Base-by-base conservation (phyloP, 2,888 invertebrate species). In the Acrocyrtus sp. region DNA sequence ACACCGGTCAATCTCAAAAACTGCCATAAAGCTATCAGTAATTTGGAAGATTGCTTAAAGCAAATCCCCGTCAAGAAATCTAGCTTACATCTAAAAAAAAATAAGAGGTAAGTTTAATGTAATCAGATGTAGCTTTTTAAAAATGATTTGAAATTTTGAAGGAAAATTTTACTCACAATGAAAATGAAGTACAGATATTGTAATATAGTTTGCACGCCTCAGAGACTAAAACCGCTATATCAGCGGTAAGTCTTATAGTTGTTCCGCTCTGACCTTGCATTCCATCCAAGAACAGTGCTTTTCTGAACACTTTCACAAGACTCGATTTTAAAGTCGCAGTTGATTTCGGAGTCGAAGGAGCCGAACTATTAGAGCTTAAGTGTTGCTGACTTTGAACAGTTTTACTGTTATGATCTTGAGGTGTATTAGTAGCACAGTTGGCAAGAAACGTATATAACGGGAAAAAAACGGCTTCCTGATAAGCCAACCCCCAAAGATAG, bases 401-500 rank as follows among this genome's bases (percentile, higher is more conserved):
- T 15, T 50, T 50, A 21, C 51, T 47, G 29, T 21, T 3, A 10
- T 47, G 63, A 19, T 62, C 67, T 12, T 61, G 22, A 26, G 57
- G 24, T 8, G 50, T 24, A 15, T n/a, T 60, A 4, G 60, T n/a
- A 21, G 68, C 75, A 56, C 65, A 76, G 29, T 72, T 67, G 4
- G 72, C 56, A 21, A 73, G 45, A 67, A 73, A 73, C 2, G 66
- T 74, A 43, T 72, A 78, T 21, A 80, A 39, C 4, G 78, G 75
- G 34, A 70, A 60, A 57, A 80, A 80, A 15, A 78, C 74, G 3
- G 78, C 77, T 72, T 80, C 74, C 45, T 78, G 77, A 58, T 78
- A 80, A 1, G 82, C 82, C 27, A 83, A 84, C 76, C 85, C 90
- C 93, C 94, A 94, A 5, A 94, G 84, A 63, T 90, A 85, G 12